Evolutionary conservation across 1,140 invertebrate species (phyloP).

Genomic region (Plodia interpunctella): DNA sequence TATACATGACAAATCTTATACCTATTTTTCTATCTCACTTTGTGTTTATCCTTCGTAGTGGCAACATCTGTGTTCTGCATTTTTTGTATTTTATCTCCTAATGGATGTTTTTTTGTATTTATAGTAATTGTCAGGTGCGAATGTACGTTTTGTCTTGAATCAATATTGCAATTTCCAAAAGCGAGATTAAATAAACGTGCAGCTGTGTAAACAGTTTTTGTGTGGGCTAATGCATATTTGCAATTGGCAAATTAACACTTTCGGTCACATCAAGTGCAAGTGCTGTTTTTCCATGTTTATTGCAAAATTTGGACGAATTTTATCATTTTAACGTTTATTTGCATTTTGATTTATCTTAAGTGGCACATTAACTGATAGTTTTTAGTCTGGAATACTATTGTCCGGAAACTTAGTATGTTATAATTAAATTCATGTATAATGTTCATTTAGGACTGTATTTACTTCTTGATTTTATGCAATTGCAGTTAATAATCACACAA

Average conservation of each 20-base stretch:
- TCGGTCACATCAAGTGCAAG: conserved; percentile 38
- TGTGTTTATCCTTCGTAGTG: too few species aligned
- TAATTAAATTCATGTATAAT: too few species aligned
- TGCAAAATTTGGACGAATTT: conserved; percentile 21
- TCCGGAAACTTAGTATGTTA: neutral
- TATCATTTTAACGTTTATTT: conserved; percentile 20
- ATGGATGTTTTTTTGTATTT: neutral
- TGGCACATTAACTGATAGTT: conserved; percentile 17
- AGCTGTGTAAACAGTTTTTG: conserved; percentile 46
- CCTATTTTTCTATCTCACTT: too few species aligned
- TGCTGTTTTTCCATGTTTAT: conserved; percentile 33
- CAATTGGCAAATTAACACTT: conserved; percentile 57
- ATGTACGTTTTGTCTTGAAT: conserved; percentile 8
- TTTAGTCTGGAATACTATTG: neutral
- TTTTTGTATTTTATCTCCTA: too few species aligned
- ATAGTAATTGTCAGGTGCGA: conserved; percentile 21
- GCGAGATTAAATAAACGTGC: conserved; percentile 22
- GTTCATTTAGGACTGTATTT: too few species aligned
- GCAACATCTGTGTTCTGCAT: too few species aligned
- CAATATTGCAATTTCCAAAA: conserved; percentile 17
- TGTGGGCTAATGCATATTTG: conserved; percentile 56
- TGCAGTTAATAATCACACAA: too few species aligned
- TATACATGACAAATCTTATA: too few species aligned
- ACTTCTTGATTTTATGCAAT: too few species aligned
- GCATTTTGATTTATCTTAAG: conserved; percentile 22